Evolutionary conservation across 2,888 invertebrate species (phyloP).

Genomic region (Rutpela maculata): DNA sequence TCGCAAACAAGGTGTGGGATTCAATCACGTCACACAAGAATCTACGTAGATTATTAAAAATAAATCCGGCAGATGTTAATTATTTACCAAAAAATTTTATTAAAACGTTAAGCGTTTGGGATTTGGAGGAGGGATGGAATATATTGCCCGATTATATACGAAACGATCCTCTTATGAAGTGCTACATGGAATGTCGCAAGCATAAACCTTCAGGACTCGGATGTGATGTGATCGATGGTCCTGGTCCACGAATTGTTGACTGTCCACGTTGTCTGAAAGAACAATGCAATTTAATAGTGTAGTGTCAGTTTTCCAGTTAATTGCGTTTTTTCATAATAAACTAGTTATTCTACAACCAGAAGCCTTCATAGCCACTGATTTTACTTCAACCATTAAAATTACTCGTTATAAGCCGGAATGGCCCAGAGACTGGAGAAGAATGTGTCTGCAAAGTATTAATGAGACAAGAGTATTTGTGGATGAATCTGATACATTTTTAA

Average conservation of each 20-base stretch:
- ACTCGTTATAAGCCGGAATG: not conserved
- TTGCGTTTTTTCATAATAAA: not conserved
- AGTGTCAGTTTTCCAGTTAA: not conserved
- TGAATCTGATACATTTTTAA: slow-evolving; percentile 9
- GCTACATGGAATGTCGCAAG: not conserved
- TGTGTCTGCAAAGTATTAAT: not conserved
- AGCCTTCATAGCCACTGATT: not conserved
- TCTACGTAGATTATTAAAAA: not conserved
- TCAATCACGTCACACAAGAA: not conserved
- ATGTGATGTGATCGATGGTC: not conserved
- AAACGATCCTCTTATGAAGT: slow-evolving; percentile 11
- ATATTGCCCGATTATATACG: slow-evolving; percentile 18
- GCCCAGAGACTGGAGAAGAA: not conserved
- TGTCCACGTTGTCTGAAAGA: not conserved
- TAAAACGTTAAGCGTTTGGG: slow-evolving; percentile 14
- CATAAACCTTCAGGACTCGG: not conserved
- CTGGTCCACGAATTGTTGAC: slow-evolving; percentile 2
- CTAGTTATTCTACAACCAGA: slow-evolving; percentile 4
- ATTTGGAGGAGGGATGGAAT: slow-evolving; percentile 12
- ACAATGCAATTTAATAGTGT: slow-evolving; percentile 8
- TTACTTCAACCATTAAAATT: not conserved
- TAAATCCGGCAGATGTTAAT: not conserved
- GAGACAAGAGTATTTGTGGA: not conserved
- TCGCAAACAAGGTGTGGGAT: not conserved
- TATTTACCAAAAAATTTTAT: slow-evolving; percentile 15